Base-by-base conservation (phyloP, 2,888 invertebrate species). In the Calephelis perditalis region DNA sequence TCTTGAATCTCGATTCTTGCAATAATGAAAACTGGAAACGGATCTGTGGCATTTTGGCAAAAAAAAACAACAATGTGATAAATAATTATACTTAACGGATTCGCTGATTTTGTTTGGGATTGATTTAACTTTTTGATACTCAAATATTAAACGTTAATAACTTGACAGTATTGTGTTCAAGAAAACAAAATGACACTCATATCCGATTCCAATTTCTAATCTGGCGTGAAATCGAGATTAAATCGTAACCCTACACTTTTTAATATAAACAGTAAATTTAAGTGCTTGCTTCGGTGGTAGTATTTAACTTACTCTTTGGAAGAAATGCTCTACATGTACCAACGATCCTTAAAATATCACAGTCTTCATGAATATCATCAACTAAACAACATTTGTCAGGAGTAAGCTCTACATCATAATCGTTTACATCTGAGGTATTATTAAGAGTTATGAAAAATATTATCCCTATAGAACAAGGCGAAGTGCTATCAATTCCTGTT, bases 321-420 rank as follows among this genome's bases (percentile, higher is more conserved):
- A 88, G 55, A 47, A 67, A 64, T 0, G 71, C 77, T 3, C 64
- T 59, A 26, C 79, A 79, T 2, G 75, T 75, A 0, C 82, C 86
- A 2, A 80, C 64, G 2, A 82, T 67, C 36, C 79, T 70, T 3
- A 89, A 12, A 2, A 76, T 69, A 15, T 78, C 71, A 63, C 87
- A 88, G n/a, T 81, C 75, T 2, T 26, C 26, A 4, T 65, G 63
- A 5, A 68, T 70, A 11, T 70, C 75, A 7, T 60, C 59, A 36
- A 73, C 67, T 56, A 87, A 68, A 56, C 87, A 88, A 62, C 89
- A 89, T 59, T 77, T 69, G 46, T 82, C 82, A 0, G 84, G 80
- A 0, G 69, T 71, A 0, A 84, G 56, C 43, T 82, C 79, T 0
- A 86, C 75, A 3, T 71, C 62, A 12, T 68, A 76, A 65, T 82